phyloP scores from a whole-genome alignment of 2,888 invertebrate species.

The Eubasilissa splendida region DNA sequence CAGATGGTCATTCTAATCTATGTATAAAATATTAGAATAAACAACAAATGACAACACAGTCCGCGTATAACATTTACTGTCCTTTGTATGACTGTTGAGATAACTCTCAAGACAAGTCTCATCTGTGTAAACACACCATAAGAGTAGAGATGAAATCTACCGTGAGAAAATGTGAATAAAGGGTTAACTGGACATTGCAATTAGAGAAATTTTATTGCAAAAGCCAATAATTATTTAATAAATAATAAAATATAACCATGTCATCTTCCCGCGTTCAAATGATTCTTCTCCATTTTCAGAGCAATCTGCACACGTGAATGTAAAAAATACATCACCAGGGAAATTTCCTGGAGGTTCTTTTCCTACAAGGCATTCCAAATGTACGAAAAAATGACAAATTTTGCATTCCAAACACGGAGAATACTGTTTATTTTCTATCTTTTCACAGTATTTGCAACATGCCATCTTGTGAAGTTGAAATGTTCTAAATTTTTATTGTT shows the following conservation, averaged over 20 bases:
- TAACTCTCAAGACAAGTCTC: conserved; percentile 27
- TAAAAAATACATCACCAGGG: conserved; percentile 83
- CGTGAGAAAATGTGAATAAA: too few species aligned
- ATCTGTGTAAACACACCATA: background rate
- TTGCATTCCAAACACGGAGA: conserved; percentile 77
- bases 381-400: conserved; percentile 75
- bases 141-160: too few species aligned
- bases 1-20: too few species aligned
- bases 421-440: conserved; percentile 70
- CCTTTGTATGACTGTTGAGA: too few species aligned
- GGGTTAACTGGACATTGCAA: too few species aligned
- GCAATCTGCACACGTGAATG: conserved; percentile 80
- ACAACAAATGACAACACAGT: too few species aligned
- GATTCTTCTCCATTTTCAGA: conserved; percentile 72
- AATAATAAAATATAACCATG: conserved; percentile 72
- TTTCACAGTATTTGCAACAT: conserved; percentile 73
- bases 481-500: background rate
- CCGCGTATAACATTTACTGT: too few species aligned
- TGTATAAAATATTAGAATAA: too few species aligned
- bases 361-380: conserved; percentile 77
- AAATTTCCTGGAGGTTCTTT: conserved; percentile 81
- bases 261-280: conserved; percentile 77
- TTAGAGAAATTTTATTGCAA: too few species aligned
- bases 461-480: background rate
- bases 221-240: background rate